A percentile compares a stretch with the other conserved stretches of the same genome.
Evolutionary conservation across 1,140 invertebrate genomes (phyloP).

Genomic region (Hyphantria cunea): DNA sequence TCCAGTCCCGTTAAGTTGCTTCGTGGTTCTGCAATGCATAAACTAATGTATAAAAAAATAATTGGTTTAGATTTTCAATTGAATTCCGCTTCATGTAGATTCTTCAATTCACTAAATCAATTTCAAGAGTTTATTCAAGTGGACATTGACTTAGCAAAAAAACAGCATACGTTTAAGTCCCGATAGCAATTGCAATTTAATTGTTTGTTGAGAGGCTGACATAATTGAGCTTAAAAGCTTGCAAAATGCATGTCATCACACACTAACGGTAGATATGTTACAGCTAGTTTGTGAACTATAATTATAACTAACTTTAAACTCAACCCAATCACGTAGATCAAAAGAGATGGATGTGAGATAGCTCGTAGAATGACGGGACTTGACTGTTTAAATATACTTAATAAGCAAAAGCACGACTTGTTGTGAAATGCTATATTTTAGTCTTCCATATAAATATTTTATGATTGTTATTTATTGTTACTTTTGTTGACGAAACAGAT

Average conservation of each 20-base stretch:
- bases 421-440: too few relatives aligned
- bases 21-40: slow-evolving; percentile 2
- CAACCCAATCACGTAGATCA: slow-evolving; percentile 18
- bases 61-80: slow-evolving; percentile 7
- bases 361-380: neutral
- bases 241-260: slow-evolving; percentile 4
- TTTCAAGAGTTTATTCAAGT: neutral
- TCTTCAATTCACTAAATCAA: slow-evolving; percentile 13
- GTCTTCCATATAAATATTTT: too few relatives aligned
- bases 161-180: neutral
- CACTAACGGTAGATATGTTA: neutral
- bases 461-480: too few relatives aligned
- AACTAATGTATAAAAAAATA: slow-evolving; percentile 18
- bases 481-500: too few relatives aligned
- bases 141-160: slow-evolving; percentile 10
- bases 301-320: slow-evolving; percentile 32
- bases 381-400: slow-evolving; percentile 4
- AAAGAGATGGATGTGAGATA: slow-evolving; percentile 34
- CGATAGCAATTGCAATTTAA: slow-evolving; percentile 8
- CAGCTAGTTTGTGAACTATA: slow-evolving; percentile 23
- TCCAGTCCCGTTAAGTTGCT: slow-evolving; percentile 6
- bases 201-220: neutral
- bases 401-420: too few relatives aligned
- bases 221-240: neutral
- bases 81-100: slow-evolving; percentile 5